Conservation (phyloP, 2,888 invertebrate genomes). For the Lathronympha strigana region DNA sequence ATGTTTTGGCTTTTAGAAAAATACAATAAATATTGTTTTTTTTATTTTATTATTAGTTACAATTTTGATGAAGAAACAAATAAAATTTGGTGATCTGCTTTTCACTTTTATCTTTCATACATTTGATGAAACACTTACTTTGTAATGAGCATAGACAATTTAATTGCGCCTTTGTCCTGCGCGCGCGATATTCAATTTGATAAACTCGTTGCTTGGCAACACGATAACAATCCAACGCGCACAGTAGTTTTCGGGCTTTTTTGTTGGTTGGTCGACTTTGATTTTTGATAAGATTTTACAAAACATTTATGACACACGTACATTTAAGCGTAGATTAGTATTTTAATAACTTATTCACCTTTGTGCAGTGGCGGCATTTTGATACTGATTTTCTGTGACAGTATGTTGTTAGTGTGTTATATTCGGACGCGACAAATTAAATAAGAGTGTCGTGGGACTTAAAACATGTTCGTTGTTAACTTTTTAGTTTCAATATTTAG, state of each 20-base stretch:
- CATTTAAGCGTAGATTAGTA: neutral
- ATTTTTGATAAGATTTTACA: constrained; percentile 29
- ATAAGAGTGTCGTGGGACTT: constrained; percentile 15
- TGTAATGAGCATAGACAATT: constrained; percentile 17
- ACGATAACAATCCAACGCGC: constrained; percentile 58
- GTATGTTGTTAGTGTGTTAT: constrained; percentile 19
- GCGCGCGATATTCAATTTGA: constrained; percentile 75
- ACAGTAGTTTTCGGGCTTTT: constrained; percentile 62
- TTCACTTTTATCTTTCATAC: neutral
- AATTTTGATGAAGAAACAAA: neutral
- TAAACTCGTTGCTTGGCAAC: constrained; percentile 73
- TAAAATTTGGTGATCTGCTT: neutral
- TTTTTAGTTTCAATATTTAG: constrained; percentile 48
- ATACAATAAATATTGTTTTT: too few relatives aligned
- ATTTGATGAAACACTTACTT: neutral
- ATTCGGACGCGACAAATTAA: constrained; percentile 26
- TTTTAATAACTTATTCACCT: neutral
- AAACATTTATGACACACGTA: constrained; percentile 14
- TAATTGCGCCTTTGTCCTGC: neutral
- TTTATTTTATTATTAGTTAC: neutral
- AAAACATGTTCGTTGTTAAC: constrained; percentile 52
- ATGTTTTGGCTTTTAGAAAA: neutral
- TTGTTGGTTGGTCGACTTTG: constrained; percentile 49
- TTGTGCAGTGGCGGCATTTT: neutral
- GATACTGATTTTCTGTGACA: constrained; percentile 6